Evolutionary conservation across 1,140 invertebrate genomes (phyloP).

Genomic region (Diorhabda elongata): DNA sequence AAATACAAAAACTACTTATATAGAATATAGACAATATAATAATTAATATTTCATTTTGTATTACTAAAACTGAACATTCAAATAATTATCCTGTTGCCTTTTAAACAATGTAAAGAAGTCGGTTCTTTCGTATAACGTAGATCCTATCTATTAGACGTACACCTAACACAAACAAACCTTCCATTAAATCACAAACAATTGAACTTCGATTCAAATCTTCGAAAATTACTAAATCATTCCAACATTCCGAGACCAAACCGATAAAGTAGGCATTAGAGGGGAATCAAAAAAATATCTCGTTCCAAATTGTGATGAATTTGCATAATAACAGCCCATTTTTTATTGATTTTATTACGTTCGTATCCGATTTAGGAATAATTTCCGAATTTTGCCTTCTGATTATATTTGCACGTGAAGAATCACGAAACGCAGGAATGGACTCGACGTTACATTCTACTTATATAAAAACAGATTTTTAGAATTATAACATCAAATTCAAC

Average conservation of each 20-base stretch:
- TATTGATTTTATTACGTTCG: background rate
- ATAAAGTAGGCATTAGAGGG: background rate
- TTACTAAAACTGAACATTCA: no score
- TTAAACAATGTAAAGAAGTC: no score
- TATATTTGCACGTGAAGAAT: background rate
- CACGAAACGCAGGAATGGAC: no score
- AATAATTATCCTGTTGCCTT: no score
- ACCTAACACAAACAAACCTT: background rate
- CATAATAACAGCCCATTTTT: conserved; percentile 1
- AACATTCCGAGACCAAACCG: background rate
- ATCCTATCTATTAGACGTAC: background rate
- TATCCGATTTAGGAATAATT: conserved; percentile 2
- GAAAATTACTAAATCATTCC: conserved; percentile 3
- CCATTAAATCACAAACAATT: background rate
- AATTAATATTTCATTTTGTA: no score
- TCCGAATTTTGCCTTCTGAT: background rate
- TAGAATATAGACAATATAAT: no score
- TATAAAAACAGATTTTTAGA: no score
- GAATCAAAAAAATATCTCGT: conserved; percentile 1
- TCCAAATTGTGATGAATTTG: background rate
- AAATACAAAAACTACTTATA: no score
- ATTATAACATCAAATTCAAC: no score
- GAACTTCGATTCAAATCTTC: background rate
- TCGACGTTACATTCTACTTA: no score
- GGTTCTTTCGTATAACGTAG: no score